Evolutionary conservation across 2,888 invertebrate species (phyloP), one percentile per base, ranked within the genome.

Genomic region (Nomada lathburiana): DNA sequence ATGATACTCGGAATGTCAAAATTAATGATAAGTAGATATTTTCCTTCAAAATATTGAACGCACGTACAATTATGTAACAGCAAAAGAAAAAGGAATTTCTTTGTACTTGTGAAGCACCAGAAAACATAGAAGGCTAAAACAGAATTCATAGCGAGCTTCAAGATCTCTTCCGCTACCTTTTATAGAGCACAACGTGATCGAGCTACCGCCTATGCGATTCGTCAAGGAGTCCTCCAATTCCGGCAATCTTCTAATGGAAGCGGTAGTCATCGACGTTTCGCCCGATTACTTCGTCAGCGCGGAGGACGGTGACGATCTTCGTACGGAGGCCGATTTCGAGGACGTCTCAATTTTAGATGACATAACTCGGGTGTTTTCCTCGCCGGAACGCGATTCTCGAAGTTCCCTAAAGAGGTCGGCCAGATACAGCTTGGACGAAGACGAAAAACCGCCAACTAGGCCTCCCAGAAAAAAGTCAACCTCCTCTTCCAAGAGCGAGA

Each of bases 181-280:
- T 73, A 94, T 95, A 91, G 98, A 97, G 93, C 97, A 98, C 88
- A 98, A 97, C 92, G 95, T 98, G 2, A 96, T 98, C 1, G 98
- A 98, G 92, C 94, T 98, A 23, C 98, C 98, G 36, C 98, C 98
- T 2, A 94, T 98, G 89, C 95, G 98, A 82, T 98, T 98, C 93
- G 96, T 97, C 0, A 98, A 98, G 93, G 98, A 98, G 94, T 97
- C 98, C 0, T 98, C 98, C 0, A 97, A 97, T 11, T 97, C 98
- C 0, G 98, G 98, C 7, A 98, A 98, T 92, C 94, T 98, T 1
- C 93, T 98, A 0, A 98, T 98, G 97, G 98, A 98, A 94, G 98
- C 98, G 0, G 97, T 98, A 42, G 97, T 98, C 18, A 98, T 98
- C 71, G 98, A 98, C 85, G 97, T 98, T 0, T 96, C 97, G 0